Percentiles rank a stretch among this genome's conserved stretches.
Evolutionary conservation across 2,797 vertebrate species (phyloP).

Genomic region (Vireo griseus): DNA sequence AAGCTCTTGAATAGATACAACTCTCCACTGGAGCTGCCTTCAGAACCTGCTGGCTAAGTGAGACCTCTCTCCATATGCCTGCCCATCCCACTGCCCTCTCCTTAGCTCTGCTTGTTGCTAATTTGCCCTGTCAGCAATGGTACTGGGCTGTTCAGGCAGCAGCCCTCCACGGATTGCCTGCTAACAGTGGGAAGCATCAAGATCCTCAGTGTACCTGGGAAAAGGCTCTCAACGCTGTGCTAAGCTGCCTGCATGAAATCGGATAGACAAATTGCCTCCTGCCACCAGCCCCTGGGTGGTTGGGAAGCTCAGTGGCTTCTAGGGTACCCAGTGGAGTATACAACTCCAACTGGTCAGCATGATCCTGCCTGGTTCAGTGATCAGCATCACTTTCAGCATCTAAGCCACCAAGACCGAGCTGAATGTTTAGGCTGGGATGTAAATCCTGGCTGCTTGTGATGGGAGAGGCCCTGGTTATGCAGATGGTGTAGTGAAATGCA

Average conservation of each 20-base stretch:
- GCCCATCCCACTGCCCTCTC: accelerated
- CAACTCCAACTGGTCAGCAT: neutral
- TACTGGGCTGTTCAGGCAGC: neutral
- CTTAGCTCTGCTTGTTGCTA: neutral
- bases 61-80: neutral
- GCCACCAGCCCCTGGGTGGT: neutral
- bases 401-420: accelerated
- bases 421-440: neutral
- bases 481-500: accelerated
- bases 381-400: neutral
- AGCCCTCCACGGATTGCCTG: accelerated
- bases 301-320: neutral
- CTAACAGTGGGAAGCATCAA: neutral
- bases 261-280: neutral
- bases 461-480: neutral
- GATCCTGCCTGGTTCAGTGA: neutral
- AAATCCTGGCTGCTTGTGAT: neutral
- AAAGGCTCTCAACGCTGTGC: accelerated
- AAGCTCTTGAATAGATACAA: neutral
- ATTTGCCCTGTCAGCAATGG: neutral
- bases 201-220: neutral
- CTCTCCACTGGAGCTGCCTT: neutral
- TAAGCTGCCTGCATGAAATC: neutral
- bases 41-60: accelerated
- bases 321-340: accelerated